Evolutionary conservation across 2,797 vertebrate genomes (phyloP).

Genomic region (Cetoscarus ocellatus): DNA sequence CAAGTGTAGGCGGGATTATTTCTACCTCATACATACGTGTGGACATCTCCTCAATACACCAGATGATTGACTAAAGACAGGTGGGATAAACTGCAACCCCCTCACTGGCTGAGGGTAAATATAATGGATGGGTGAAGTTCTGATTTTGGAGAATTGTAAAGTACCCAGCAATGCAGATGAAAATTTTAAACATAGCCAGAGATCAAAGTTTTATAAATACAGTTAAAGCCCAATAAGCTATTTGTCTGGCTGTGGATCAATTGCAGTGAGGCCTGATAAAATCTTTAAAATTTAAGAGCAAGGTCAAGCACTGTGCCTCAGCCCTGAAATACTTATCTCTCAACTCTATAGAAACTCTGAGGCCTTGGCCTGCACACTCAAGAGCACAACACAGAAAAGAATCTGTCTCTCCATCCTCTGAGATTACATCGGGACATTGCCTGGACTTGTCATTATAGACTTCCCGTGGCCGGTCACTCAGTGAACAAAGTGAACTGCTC

Average conservation of each 20-base stretch:
- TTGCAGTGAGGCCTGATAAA: background rate
- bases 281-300: constrained; percentile 1
- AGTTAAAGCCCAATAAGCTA: background rate
- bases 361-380: constrained; percentile 40
- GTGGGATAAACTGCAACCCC: too few species aligned
- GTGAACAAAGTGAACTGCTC: constrained; percentile 40
- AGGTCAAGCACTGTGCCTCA: background rate
- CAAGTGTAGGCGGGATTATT: too few species aligned
- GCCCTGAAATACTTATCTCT: background rate
- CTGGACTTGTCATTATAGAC: constrained; percentile 71
- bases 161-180: too few species aligned
- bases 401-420: constrained; percentile 42
- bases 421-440: constrained; percentile 40
- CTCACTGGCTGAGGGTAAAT: too few species aligned
- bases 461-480: constrained; percentile 36
- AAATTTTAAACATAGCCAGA: too few species aligned
- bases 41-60: too few species aligned
- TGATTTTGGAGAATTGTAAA: too few species aligned
- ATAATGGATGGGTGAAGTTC: too few species aligned
- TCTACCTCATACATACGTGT: too few species aligned
- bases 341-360: constrained; percentile 10
- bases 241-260: background rate
- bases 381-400: constrained; percentile 36
- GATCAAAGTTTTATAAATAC: too few species aligned
- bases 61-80: too few species aligned